Evolutionary conservation across 2,888 invertebrate species (phyloP), one percentile per base, ranked within the genome.

Genomic region (Neoascia interrupta): DNA sequence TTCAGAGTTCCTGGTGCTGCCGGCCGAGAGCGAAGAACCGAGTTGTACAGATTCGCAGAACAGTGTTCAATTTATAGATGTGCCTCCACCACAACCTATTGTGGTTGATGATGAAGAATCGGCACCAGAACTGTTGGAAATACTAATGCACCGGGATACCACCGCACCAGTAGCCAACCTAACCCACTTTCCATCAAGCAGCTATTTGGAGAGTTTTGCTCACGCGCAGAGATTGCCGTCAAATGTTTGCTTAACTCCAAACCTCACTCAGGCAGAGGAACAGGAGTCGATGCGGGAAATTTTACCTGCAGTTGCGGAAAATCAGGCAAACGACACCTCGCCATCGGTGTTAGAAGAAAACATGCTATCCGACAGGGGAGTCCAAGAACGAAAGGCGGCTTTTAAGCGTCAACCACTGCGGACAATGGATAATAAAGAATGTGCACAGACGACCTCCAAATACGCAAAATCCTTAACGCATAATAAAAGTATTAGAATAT

Each of bases 91-190:
- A 3, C 61, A 73, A 15, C 43, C 79, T 5, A 72, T 79, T 31
- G 37, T 45, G 5, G 56, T 79, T 15, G 61, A 73, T 5, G 79
- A 79, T 13, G 79, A 79, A 18, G 79, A 79, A 56, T 51, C 61
- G 11, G 37, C 66, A 19, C 66, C 73, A 5, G 79, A 79, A 5
- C 49, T 79, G 1, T 28, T 79, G 6, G 54, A 68, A 8, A 36
- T 51, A 10, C 51, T 76, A 5, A 37, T 76, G n/a, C 11, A n/a
- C 0, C 15, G 53, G 6, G 8, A 6, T n/a, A 8, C 5, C 11
- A 15, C 31, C 13, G 4, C 2, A 16, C 0, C 1, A 10, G 5
- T 18, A 31, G 4, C 13, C 1, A 15, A 51, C 8, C 1, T 36
- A 11, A 36, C 28, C 1, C 10, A 19, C 1, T 0, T 16, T 21